Conservation (phyloP, 2,113 vertebrate genomes). For the Albula glossodonta region DNA sequence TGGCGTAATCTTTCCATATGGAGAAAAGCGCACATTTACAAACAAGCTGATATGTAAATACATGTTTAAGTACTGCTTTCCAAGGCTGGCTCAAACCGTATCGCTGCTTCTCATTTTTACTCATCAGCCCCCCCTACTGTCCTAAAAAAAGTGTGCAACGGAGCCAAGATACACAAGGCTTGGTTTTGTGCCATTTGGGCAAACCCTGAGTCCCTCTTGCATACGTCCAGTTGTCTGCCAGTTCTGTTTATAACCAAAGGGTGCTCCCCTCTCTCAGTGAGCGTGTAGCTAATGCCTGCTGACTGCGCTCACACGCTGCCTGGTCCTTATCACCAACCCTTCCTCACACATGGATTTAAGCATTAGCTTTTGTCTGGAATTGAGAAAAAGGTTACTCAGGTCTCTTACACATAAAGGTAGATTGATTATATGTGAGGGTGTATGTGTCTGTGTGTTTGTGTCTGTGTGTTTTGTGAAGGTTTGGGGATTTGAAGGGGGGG, state of each 20-base stretch:
- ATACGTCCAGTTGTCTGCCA: constrained; percentile 46
- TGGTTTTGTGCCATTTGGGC: constrained; percentile 8
- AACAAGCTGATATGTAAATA: neutral
- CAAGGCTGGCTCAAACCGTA: neutral
- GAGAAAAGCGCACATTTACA: neutral
- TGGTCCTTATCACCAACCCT: constrained; percentile 44
- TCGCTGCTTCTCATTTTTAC: neutral
- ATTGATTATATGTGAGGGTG: neutral
- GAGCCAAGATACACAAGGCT: neutral
- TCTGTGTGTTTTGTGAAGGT: neutral
- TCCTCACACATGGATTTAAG: constrained; percentile 52
- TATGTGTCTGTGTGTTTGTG: neutral
- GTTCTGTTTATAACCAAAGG: constrained; percentile 42
- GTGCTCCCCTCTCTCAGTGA: constrained; percentile 39
- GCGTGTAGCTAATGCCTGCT: constrained; percentile 45
- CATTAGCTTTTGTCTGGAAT: constrained; percentile 46
- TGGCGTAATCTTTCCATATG: neutral
- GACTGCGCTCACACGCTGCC: constrained; percentile 49
- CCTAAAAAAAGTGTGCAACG: neutral
- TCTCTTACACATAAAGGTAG: constrained; percentile 37
- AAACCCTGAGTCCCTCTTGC: constrained; percentile 27
- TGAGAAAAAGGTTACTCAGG: neutral
- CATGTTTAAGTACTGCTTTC: neutral
- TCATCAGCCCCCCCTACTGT: neutral
- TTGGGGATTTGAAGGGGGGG: neutral